Conservation (phyloP, 2,797 vertebrate genomes). For the Sebastes oblongus region DNA sequence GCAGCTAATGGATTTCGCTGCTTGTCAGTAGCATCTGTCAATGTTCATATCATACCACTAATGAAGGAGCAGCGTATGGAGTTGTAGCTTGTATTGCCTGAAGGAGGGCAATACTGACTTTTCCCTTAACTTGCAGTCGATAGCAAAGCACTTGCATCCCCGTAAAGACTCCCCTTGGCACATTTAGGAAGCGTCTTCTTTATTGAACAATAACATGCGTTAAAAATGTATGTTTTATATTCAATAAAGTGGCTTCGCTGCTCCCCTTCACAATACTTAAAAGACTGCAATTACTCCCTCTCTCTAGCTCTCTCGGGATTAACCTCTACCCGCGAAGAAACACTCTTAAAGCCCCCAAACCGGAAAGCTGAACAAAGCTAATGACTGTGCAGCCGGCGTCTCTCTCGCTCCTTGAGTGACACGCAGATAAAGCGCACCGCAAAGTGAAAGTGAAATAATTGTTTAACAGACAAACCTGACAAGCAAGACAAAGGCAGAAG, state of each 20-base stretch:
- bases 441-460: slow-evolving; percentile 56
- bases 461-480: slow-evolving; percentile 56
- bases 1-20: slow-evolving; percentile 29
- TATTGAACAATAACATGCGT: slow-evolving; percentile 18
- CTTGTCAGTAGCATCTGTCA: slow-evolving; percentile 16
- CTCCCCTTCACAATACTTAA: slow-evolving; percentile 13
- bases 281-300: slow-evolving; percentile 30
- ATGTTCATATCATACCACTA: background rate
- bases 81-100: background rate
- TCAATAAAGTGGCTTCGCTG: slow-evolving; percentile 16
- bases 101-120: background rate
- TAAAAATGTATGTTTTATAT: slow-evolving; percentile 34
- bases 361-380: slow-evolving; percentile 52
- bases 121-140: background rate
- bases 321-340: slow-evolving; percentile 48
- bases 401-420: slow-evolving; percentile 32
- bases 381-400: slow-evolving; percentile 36
- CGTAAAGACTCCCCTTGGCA: background rate
- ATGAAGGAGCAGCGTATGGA: background rate
- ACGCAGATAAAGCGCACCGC: slow-evolving; percentile 23
- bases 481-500: slow-evolving; percentile 47
- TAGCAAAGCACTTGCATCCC: background rate
- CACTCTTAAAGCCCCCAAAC: slow-evolving; percentile 32
- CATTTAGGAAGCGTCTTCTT: background rate
- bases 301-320: slow-evolving; percentile 35